phyloP scores from a whole-genome alignment of 1,140 invertebrate species.

The Gonioctena quinquepunctata region DNA sequence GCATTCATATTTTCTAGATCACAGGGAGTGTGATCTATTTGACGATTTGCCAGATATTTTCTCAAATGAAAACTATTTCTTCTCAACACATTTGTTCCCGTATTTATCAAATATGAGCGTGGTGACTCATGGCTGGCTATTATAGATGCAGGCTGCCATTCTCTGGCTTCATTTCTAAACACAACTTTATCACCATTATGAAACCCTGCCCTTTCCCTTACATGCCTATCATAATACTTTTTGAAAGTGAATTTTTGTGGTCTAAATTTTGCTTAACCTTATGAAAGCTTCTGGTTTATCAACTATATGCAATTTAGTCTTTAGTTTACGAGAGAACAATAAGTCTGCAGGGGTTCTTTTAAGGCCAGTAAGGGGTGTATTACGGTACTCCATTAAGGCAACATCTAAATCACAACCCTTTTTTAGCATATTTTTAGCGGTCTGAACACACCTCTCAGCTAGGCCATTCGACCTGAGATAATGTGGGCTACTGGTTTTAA shows the following conservation, averaged over 20 bases:
- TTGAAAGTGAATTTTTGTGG: neutral
- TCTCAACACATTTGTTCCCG: neutral
- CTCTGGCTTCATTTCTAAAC: neutral
- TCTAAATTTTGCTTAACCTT: neutral
- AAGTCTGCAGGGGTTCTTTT: neutral
- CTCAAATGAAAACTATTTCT: neutral
- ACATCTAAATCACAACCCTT: constrained; percentile 17
- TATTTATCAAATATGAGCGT: neutral
- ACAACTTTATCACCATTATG: neutral
- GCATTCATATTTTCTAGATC: neutral
- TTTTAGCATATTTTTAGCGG: constrained; percentile 42
- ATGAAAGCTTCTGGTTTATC: neutral
- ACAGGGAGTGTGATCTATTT: neutral
- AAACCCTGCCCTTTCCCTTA: neutral
- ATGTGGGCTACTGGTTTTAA: constrained; percentile 27
- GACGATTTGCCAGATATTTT: neutral
- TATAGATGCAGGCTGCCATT: neutral
- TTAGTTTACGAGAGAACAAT: neutral
- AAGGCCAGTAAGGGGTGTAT: neutral
- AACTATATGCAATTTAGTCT: neutral
- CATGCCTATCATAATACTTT: neutral
- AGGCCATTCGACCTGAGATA: constrained; percentile 46
- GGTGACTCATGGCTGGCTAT: neutral
- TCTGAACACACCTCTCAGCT: constrained; percentile 42
- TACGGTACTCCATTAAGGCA: neutral